A percentile compares a stretch with the other conserved stretches of the same genome.
Evolutionary conservation across 2,888 invertebrate species (phyloP).

Genomic region (Molorchus minor): DNA sequence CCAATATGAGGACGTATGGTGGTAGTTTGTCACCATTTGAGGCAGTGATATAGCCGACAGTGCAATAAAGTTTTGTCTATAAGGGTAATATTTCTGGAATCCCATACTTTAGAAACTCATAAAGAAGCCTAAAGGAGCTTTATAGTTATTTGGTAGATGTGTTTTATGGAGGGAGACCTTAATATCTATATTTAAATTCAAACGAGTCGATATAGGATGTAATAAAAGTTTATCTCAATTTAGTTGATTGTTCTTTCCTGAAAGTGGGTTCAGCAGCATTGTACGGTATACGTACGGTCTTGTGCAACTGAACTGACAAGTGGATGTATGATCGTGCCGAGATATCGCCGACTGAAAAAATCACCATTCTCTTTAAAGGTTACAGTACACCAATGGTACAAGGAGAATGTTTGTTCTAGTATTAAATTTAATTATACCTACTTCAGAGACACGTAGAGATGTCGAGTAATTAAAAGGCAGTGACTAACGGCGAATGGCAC

Average conservation of each 20-base stretch:
- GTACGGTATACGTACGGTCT: constrained; percentile 10
- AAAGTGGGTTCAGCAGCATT: constrained; percentile 1
- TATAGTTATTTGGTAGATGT: constrained; percentile 57
- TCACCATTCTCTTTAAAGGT: constrained; percentile 56
- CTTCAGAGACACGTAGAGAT: constrained; percentile 23
- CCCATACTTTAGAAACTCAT: constrained; percentile 62
- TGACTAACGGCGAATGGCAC: constrained; percentile 31
- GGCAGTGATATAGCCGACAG: constrained; percentile 53
- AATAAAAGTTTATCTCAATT: constrained; percentile 24
- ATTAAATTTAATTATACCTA: constrained; percentile 25
- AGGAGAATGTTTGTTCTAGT: constrained; percentile 44
- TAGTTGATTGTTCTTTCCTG: constrained; percentile 15
- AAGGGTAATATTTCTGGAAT: constrained; percentile 61
- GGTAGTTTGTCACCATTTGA: constrained; percentile 60
- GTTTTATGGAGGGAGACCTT: constrained; percentile 52
- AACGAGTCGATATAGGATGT: constrained; percentile 32
- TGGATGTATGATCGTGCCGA: constrained; percentile 46
- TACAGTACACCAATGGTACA: constrained; percentile 49
- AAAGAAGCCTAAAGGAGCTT: constrained; percentile 60
- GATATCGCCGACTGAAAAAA: constrained; percentile 49
- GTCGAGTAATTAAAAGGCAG: constrained; percentile 27
- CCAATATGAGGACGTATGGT: constrained; percentile 57
- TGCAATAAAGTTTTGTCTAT: constrained; percentile 62
- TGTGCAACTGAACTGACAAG: constrained; percentile 47
- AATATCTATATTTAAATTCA: constrained; percentile 58